Evolutionary conservation across 1,140 invertebrate genomes (phyloP).

Genomic region (Atta texana): DNA sequence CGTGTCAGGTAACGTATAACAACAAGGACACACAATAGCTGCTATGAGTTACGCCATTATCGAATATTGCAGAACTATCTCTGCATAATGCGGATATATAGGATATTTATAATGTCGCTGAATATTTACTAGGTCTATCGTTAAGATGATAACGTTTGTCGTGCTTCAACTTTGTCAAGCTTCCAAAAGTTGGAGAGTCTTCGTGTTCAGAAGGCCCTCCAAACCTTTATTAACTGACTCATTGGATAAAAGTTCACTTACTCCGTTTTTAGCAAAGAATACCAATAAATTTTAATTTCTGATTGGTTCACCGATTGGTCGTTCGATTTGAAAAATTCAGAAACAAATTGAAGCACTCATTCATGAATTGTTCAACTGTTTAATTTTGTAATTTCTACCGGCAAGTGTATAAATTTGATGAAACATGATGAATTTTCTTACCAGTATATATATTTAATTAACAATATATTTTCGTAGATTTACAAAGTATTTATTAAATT

Average conservation of each 20-base stretch:
- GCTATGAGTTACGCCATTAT: slow-evolving; percentile 6
- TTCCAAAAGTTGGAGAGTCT: too few species aligned
- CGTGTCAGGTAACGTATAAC: not conserved
- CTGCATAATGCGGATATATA: slow-evolving; percentile 9
- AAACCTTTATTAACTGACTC: not conserved
- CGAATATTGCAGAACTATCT: slow-evolving; percentile 1
- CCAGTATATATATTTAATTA: not conserved
- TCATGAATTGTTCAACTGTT: not conserved
- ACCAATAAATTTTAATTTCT: slow-evolving; percentile 25
- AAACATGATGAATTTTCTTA: not conserved
- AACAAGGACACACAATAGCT: not conserved
- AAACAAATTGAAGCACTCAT: slow-evolving; percentile 12
- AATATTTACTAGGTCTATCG: not conserved
- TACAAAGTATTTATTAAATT: not conserved
- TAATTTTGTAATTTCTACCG: not conserved
- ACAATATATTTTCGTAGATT: not conserved
- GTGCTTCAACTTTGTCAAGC: not conserved
- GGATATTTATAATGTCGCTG: not conserved
- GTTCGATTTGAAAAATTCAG: not conserved
- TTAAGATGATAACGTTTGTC: not conserved
- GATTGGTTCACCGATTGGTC: not conserved
- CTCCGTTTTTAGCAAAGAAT: not conserved
- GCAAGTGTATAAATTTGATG: not conserved
- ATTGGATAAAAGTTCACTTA: not conserved
- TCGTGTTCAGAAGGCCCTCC: not conserved